phyloP scores from a whole-genome alignment of 2,888 invertebrate genomes.

The Carterocephalus palaemon region DNA sequence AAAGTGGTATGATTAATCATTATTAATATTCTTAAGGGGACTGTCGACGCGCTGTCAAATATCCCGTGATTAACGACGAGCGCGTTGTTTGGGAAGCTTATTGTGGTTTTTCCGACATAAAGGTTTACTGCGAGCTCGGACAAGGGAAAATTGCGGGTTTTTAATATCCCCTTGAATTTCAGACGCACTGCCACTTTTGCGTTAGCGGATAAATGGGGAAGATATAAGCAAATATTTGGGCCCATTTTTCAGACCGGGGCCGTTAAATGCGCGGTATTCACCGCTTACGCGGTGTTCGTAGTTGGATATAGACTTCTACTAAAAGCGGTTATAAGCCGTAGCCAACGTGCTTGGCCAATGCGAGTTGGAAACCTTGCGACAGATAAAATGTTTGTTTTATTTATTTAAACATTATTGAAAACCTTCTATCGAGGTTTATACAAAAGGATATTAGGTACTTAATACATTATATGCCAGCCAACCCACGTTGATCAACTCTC shows the following conservation, averaged over 20 bases:
- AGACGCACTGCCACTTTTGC: slow-evolving; percentile 44
- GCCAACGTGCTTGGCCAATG: too few species aligned
- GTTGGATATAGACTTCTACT: too few species aligned
- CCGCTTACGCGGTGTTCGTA: too few species aligned
- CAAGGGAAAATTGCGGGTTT: slow-evolving; percentile 50
- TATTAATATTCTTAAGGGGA: slow-evolving; percentile 44
- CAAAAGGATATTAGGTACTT: too few species aligned
- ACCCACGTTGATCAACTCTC: too few species aligned
- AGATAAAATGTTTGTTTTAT: too few species aligned
- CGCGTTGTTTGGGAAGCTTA: slow-evolving; percentile 34
- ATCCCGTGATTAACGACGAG: slow-evolving; percentile 54
- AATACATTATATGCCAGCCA: too few species aligned
- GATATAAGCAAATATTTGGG: slow-evolving; percentile 55
- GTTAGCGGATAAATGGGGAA: slow-evolving; percentile 49
- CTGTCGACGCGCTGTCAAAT: slow-evolving; percentile 59
- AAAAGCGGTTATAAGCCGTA: too few species aligned
- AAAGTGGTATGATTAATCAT: slow-evolving; percentile 34
- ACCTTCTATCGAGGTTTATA: too few species aligned
- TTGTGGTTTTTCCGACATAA: slow-evolving; percentile 43
- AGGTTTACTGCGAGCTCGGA: slow-evolving; percentile 31
- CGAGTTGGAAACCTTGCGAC: too few species aligned
- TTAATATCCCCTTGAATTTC: slow-evolving; percentile 55
- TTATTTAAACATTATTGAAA: too few species aligned
- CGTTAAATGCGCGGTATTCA: slow-evolving; percentile 27
- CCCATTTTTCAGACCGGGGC: slow-evolving; percentile 49